Percentiles rank a stretch among this genome's conserved stretches.
phyloP scores from a whole-genome alignment of 2,113 vertebrate genomes.

The Tragulus kanchil region DNA sequence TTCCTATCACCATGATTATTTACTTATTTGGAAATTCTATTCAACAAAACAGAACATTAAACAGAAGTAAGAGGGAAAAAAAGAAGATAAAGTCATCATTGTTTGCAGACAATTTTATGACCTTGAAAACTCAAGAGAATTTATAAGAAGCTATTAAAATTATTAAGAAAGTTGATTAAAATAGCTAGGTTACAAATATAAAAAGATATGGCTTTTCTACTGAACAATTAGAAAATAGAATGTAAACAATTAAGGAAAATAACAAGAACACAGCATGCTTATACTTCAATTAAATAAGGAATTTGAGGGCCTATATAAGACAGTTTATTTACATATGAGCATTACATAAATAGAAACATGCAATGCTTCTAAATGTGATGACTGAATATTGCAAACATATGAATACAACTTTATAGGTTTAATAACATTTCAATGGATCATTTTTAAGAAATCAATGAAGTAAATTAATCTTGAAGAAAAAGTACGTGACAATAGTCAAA shows the following conservation, averaged over 20 bases:
- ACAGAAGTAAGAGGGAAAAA: constrained; percentile 1
- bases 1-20: not conserved
- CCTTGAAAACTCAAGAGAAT: constrained; percentile 46
- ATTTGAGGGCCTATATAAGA: not conserved
- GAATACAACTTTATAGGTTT: constrained; percentile 49
- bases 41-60: constrained; percentile 44
- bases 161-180: constrained; percentile 20
- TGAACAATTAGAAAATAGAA: constrained; percentile 49
- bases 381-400: constrained; percentile 22
- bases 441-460: constrained; percentile 51
- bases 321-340: not conserved
- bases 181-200: constrained; percentile 17
- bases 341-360: constrained; percentile 33
- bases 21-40: constrained; percentile 41
- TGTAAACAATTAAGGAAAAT: not conserved
- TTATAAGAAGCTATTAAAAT: constrained; percentile 41
- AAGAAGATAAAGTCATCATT: not conserved
- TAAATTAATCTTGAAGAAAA: constrained; percentile 47
- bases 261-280: not conserved
- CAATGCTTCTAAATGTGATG: not conserved
- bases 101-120: constrained; percentile 41
- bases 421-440: constrained; percentile 36
- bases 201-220: not conserved
- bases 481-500: constrained; percentile 33
- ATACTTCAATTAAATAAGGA: not conserved